A percentile compares a stretch with the other conserved stretches of the same genome.
These are phyloP conservation scores for Epinotia nisella DNA, from an alignment of 2,888 invertebrate species.

Conservation along the genomic window DNA sequence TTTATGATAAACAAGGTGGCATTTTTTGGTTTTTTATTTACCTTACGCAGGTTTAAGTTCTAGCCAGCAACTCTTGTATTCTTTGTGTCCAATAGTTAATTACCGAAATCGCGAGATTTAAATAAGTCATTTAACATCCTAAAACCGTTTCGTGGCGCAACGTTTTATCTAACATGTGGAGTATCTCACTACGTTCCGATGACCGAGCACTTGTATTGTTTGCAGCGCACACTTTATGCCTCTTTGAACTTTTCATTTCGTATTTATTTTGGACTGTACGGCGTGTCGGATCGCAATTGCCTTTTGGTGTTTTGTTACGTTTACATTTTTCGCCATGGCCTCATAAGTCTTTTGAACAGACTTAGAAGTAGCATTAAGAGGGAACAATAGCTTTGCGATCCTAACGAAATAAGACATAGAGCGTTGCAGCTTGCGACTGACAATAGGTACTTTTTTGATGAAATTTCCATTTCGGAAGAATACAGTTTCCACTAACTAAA, in stretches of 20 bases:
- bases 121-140: neutral
- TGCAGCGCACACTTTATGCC: conserved; percentile 54
- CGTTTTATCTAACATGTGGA: conserved; percentile 62
- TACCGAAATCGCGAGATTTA: neutral
- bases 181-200: conserved; percentile 73
- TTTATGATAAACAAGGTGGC: too few species aligned
- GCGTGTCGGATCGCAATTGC: conserved; percentile 39
- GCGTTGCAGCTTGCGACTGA: too few species aligned
- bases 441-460: too few species aligned
- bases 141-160: neutral
- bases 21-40: too few species aligned
- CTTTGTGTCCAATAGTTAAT: neutral
- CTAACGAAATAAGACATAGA: too few species aligned
- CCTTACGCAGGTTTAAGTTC: neutral
- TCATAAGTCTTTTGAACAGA: neutral
- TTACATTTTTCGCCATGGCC: neutral
- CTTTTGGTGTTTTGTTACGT: conserved; percentile 23
- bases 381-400: too few species aligned
- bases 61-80: neutral
- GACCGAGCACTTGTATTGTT: conserved; percentile 67
- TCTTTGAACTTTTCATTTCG: conserved; percentile 58
- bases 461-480: too few species aligned
- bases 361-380: too few species aligned
- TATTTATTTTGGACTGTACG: conserved; percentile 57
- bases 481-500: too few species aligned